Base-by-base conservation (phyloP, 1,140 invertebrate genomes). In the Drosophila oshimai region DNA sequence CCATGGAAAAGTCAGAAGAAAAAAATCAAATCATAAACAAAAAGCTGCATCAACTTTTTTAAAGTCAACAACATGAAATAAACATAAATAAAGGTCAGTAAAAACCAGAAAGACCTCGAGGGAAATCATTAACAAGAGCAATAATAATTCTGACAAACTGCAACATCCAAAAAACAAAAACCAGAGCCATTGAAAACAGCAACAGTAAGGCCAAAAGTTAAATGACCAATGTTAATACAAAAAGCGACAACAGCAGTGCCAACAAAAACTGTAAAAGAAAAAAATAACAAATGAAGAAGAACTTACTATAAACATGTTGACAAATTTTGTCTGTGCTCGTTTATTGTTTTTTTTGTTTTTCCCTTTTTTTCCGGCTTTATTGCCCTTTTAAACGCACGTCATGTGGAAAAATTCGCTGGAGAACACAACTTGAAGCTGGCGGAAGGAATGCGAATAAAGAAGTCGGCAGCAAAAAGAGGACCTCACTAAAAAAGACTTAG, bases 261-360 rank as follows among this genome's bases (percentile, higher is more conserved):
- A 53, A 31, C 26, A 26, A 72, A 45, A 17, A 74, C 24, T 42
- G 28, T 3, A 20, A 51, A 6, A 1, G n/a, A 5, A 31, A 31
- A 18, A 13, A 61, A 20, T 29, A 33, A 41, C n/a, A n/a, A n/a
- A n/a, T n/a, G n/a, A 4, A 26, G 15, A 20, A n/a, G 44, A 29
- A 55, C 69, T 70, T 70, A n/a, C n/a, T n/a, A 84, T 84, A 77
- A 84, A 74, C 74, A 81, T 83, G 78, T 84, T 83, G 74, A 70
- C 58, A 84, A 83, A 83, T 84, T 78, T 83, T 44, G 28, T 54
- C 31, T 57, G 17, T 45, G 41, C 22, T 37, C 39, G 17, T 39
- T 71, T 53, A n/a, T 31, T 20, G 9, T 31, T 13, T 10, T 12
- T 39, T 39, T 60, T 64, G 20, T 65, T 49, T n/a, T 55, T 29